phyloP scores from a whole-genome alignment of 2,113 vertebrate species.

The Pangasianodon gigas region DNA sequence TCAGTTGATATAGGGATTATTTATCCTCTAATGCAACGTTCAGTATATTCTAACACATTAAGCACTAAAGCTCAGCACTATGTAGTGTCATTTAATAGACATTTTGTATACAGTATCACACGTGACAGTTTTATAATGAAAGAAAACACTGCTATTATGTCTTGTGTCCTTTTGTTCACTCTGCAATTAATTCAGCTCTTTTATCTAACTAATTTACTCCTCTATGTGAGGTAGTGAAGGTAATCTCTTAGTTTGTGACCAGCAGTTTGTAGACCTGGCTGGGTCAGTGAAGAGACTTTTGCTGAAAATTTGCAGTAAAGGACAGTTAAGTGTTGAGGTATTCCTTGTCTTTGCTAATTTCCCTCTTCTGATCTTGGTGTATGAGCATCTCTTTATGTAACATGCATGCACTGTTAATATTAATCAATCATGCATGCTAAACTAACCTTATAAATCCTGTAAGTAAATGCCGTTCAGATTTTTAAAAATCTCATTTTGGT shows the following conservation, averaged over 20 bases:
- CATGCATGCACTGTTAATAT: not conserved
- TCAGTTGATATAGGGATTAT: not conserved
- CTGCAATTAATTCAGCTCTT: not conserved
- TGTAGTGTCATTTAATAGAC: not conserved
- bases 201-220: not conserved
- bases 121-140: not conserved
- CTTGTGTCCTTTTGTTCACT: not conserved
- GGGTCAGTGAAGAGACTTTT: too few species aligned
- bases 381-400: not conserved
- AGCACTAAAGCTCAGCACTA: not conserved
- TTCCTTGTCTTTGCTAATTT: not conserved
- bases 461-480: not conserved
- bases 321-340: too few species aligned
- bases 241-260: not conserved
- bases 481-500: not conserved
- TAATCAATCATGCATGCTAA: not conserved
- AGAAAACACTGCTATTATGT: not conserved
- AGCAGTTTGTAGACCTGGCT: too few species aligned
- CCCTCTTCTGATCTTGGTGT: not conserved
- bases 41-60: not conserved
- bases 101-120: not conserved
- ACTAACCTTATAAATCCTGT: not conserved
- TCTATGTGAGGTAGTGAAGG: not conserved
- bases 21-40: not conserved
- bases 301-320: not conserved